A percentile compares a stretch with the other conserved stretches of the same genome.
Evolutionary conservation across 2,888 invertebrate genomes (phyloP).

Genomic region (Scrobipalpa costella): DNA sequence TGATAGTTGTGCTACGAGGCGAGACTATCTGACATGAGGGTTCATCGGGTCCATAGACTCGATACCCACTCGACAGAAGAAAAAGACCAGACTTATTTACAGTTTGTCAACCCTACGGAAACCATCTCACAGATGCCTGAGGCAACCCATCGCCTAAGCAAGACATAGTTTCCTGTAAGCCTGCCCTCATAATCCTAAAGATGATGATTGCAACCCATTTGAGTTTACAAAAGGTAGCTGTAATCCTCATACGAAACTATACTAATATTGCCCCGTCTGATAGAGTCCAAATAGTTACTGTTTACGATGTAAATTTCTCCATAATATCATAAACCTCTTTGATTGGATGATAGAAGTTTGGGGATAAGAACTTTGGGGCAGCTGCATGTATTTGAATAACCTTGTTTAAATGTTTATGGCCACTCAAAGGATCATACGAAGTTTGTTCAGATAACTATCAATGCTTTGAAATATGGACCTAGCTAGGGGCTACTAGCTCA

Average conservation of each 20-base stretch:
- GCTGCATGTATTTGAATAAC: slow-evolving; percentile 22
- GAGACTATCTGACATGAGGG: no score
- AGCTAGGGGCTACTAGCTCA: background rate
- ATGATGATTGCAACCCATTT: slow-evolving; percentile 79
- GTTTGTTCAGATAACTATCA: slow-evolving; percentile 15
- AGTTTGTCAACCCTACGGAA: slow-evolving; percentile 4
- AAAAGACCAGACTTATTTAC: no score
- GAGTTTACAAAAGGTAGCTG: slow-evolving; percentile 76
- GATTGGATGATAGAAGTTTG: slow-evolving; percentile 70
- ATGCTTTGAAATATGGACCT: slow-evolving; percentile 4
- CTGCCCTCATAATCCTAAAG: slow-evolving; percentile 74
- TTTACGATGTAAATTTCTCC: slow-evolving; percentile 78
- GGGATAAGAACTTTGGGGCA: slow-evolving; percentile 45
- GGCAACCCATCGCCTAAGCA: slow-evolving; percentile 52
- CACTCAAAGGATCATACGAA: slow-evolving; percentile 4
- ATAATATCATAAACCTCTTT: slow-evolving; percentile 79
- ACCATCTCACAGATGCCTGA: slow-evolving; percentile 46
- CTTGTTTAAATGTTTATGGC: slow-evolving; percentile 22
- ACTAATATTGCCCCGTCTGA: slow-evolving; percentile 56
- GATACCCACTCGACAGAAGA: no score
- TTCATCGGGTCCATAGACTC: no score
- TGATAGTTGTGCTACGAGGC: no score
- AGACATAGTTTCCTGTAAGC: slow-evolving; percentile 49
- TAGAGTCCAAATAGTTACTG: slow-evolving; percentile 58
- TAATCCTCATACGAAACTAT: slow-evolving; percentile 75